phyloP scores from a whole-genome alignment of 1,140 invertebrate species.

The Brachionus angularis region DNA sequence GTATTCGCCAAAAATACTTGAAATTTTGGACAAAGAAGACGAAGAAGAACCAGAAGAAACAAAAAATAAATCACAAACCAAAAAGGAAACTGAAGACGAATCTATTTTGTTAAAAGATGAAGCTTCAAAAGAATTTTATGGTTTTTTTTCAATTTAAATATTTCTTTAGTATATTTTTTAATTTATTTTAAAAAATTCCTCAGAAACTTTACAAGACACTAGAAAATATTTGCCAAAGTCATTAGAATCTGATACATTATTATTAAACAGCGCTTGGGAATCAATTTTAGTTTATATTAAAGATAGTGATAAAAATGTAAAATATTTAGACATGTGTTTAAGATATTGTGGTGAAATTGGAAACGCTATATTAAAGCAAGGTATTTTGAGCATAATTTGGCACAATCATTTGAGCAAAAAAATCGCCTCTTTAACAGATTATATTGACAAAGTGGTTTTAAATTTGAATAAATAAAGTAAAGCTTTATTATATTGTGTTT shows the following conservation, averaged over 20 bases:
- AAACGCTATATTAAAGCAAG: constrained; percentile 65
- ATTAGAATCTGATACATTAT: constrained; percentile 69
- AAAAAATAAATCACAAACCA: background rate
- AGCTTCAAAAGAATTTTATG: constrained; percentile 12
- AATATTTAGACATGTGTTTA: constrained; percentile 65
- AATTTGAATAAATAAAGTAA: background rate
- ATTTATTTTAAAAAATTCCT: constrained; percentile 45
- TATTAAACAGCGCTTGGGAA: constrained; percentile 83
- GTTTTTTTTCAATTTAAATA: background rate
- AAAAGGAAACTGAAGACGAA: background rate
- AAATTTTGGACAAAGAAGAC: background rate
- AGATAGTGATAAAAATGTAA: constrained; percentile 65
- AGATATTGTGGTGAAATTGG: constrained; percentile 64
- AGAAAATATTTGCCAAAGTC: constrained; percentile 75
- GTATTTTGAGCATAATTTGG: constrained; percentile 50
- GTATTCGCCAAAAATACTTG: constrained; percentile 18
- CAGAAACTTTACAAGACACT: constrained; percentile 56
- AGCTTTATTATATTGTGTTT: background rate
- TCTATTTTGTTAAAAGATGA: background rate
- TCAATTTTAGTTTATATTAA: constrained; percentile 79
- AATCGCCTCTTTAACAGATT: background rate
- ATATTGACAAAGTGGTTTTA: constrained; percentile 11
- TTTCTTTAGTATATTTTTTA: background rate
- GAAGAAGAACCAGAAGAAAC: background rate
- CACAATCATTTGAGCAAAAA: constrained; percentile 18